Evolutionary conservation across 53 echinoderm and acorn worm genomes (phyloP).

Genomic region (Holothuria scabra): DNA sequence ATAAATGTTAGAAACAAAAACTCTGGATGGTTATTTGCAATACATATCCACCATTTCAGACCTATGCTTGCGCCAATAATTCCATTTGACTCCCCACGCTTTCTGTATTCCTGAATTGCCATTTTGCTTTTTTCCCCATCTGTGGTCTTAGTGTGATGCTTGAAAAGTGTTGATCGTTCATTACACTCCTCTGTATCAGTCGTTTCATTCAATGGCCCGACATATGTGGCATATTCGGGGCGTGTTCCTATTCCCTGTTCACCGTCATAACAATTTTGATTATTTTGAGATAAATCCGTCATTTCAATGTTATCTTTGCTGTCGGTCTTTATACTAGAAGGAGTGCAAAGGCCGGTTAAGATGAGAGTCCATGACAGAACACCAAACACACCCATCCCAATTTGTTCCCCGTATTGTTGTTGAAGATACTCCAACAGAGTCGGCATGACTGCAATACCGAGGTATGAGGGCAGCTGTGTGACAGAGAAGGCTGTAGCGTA

Average conservation of each 20-base stretch:
- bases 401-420: background rate
- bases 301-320: no score
- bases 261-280: background rate
- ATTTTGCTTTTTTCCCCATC: no score
- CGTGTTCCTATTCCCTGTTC: no score
- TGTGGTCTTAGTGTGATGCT: no score
- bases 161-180: background rate
- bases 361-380: background rate
- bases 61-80: no score
- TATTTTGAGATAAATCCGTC: no score
- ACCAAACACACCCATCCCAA: constrained; percentile 6
- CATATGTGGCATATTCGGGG: no score
- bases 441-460: constrained; percentile 10
- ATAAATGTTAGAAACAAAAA: background rate
- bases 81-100: no score
- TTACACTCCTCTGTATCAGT: background rate
- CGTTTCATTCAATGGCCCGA: no score
- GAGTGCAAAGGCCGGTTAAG: background rate
- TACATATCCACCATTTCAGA: background rate
- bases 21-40: background rate
- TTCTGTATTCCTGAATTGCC: no score
- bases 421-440: constrained; percentile 8
- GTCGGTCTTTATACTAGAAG: background rate
- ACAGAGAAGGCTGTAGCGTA: constrained; percentile 7
- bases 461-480: constrained; percentile 1